Base-by-base conservation (phyloP, 2,797 vertebrate species). In the Dromococcyx pavoninus region DNA sequence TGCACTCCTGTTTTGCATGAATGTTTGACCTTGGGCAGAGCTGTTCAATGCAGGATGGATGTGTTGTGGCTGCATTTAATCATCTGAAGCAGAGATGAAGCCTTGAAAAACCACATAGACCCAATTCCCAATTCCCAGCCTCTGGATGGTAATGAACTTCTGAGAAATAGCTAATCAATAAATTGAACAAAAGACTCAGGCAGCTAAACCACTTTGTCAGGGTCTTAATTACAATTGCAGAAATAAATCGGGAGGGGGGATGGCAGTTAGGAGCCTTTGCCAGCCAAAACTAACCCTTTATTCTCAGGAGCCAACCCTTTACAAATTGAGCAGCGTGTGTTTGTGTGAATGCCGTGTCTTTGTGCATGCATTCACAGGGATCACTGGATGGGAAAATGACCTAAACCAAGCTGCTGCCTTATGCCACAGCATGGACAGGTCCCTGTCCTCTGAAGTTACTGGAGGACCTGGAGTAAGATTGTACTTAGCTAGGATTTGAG, bases 121-220 rank as follows among this genome's bases (percentile, higher is more conserved):
- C 96, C 95, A 91, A 83, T 95, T 94, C 95, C 91, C 96, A 88
- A 74, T 92, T 96, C 86, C 95, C 95, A 90, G 96, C 96, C 94
- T 96, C 86, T 74, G 91, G 95, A 96, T 93, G 96, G 95, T 97
- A 97, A 98, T 97, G 97, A 97, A 97, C 97, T 98, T 97, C 96
- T 96, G 97, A 98, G 97, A 97, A 97, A 97, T 93, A 96, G 97
- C 97, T 97, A 97, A 98, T 98, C 97, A 95, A 98, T 98, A 97
- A 94, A 97, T 96, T 97, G 98, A 98, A 97, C 97, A 97, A 97
- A 97, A 96, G 96, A 90, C 93, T 91, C 77, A 37, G 93, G 96
- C 95, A 93, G 96, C 96, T 89, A 91, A 95, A 91, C 94, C 94
- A 96, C 95, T 97, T 97, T 91, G 81, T 95, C 85, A 89, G 96